A percentile compares a stretch with the other conserved stretches of the same genome.
Evolutionary conservation across 1,140 invertebrate genomes (phyloP).

Genomic region (Drosophila mauritiana): DNA sequence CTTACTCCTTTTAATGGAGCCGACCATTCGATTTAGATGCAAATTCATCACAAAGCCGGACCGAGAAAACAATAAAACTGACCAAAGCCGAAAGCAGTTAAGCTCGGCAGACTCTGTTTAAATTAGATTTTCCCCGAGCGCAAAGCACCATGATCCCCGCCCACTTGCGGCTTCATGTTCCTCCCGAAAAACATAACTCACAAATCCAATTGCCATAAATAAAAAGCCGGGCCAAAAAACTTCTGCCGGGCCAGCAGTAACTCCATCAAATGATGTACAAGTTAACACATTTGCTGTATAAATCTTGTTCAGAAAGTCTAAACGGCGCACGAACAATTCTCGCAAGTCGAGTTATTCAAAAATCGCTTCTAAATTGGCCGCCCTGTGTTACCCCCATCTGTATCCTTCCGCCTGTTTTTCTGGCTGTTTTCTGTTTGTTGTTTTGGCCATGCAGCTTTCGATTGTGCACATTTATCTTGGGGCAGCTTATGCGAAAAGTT

Average conservation of each 20-base stretch:
- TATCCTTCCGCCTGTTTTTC: conserved; percentile 4
- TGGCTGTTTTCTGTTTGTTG: conserved; percentile 34
- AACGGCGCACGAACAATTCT: conserved; percentile 63
- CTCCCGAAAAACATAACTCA: conserved; percentile 64
- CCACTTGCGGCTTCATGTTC: conserved; percentile 1
- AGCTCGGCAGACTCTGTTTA: conserved; percentile 40
- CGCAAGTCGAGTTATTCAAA: conserved; percentile 82
- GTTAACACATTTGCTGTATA: conserved; percentile 83
- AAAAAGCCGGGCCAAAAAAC: conserved; percentile 57
- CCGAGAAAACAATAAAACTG: conserved; percentile 67
- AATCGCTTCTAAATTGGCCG: conserved; percentile 83
- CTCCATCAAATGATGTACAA: conserved; percentile 84
- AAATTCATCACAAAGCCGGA: conserved; percentile 77
- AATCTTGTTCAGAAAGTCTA: conserved; percentile 78
- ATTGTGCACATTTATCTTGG: conserved; percentile 82
- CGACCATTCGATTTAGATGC: conserved; percentile 80
- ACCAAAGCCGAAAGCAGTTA: conserved; percentile 37
- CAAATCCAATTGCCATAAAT: conserved; percentile 82
- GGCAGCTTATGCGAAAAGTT: conserved; percentile 82
- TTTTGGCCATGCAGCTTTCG: conserved; percentile 71
- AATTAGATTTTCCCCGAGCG: conserved; percentile 45
- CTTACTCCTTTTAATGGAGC: conserved; percentile 74
- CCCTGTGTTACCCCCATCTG: conserved; percentile 9
- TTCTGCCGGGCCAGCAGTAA: conserved; percentile 59
- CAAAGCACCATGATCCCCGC: conserved; percentile 31